phyloP scores from a whole-genome alignment of 2,113 vertebrate species.

The Paraplagusia blochii region DNA sequence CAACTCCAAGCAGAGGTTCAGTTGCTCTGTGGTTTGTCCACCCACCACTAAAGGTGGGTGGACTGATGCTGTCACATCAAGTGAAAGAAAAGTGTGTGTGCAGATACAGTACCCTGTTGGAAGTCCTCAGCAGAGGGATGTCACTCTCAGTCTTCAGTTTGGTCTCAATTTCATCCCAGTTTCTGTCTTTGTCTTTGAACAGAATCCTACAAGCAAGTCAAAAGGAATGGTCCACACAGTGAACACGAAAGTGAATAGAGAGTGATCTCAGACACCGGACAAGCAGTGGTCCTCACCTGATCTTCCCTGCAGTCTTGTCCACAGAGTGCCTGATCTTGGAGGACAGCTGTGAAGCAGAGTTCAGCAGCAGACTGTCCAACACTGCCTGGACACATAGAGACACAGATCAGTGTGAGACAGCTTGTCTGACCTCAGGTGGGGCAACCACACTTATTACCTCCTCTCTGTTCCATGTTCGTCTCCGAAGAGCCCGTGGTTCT shows the following conservation, averaged over 20 bases:
- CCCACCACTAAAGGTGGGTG: too few species aligned
- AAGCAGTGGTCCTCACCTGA: too few species aligned
- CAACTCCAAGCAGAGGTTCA: too few species aligned
- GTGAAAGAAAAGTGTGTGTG: too few species aligned
- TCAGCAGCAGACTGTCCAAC: conserved; percentile 91
- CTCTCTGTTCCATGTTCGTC: conserved; percentile 96
- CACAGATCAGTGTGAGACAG: not conserved
- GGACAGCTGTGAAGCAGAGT: conserved; percentile 94
- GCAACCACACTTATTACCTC: conserved; percentile 79
- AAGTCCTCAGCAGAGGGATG: conserved; percentile 91
- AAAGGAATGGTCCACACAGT: too few species aligned
- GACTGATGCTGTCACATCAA: too few species aligned
- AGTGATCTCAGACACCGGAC: too few species aligned
- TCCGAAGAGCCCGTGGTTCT: conserved; percentile 89
- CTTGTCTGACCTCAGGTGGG: not conserved
- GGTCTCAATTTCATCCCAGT: conserved; percentile 96
- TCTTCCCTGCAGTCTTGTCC: conserved; percentile 96
- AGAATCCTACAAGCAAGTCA: conserved; percentile 81
- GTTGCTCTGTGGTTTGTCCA: too few species aligned
- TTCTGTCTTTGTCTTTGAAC: conserved; percentile 96
- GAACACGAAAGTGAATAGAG: too few species aligned
- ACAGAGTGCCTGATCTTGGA: conserved; percentile 92
- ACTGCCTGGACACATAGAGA: conserved; percentile 80
- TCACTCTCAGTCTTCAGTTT: conserved; percentile 91
- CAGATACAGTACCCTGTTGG: conserved; percentile 95